Evolutionary conservation across 1,140 invertebrate genomes (phyloP), one percentile per base, ranked within the genome.

Genomic region (Tachypleus tridentatus): DNA sequence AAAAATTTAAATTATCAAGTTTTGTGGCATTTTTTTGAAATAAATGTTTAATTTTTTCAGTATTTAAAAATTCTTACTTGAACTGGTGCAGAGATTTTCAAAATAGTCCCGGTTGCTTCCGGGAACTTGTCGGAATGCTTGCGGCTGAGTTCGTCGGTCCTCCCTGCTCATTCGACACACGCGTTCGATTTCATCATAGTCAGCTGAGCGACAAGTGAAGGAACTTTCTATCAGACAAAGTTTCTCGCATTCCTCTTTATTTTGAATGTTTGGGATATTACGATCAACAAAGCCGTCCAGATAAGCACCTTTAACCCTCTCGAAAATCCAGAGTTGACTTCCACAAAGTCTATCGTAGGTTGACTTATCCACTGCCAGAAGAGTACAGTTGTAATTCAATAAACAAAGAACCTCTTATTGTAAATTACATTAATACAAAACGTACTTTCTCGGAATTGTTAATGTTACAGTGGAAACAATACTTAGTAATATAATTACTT

Each of bases 21-120:
- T 29, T 29, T 29, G 29, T 29, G 29, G 0, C 29, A 29, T 29
- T 29, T 29, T 29, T 29, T 29, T 0, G 29, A 29, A 29, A 29
- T 29, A 29, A 29, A 29, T 29, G 29, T 29, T 29, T 29, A 29
- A 0, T 29, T 29, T 29, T 29, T 49, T 59, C n/a, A 61, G 50
- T 50, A 52, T 57, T 49, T 62, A 53, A 57, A 63, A 51, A 51
- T 49, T 59, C 68, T 64, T 64, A 73, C 72, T 72, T 56, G 73
- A 62, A n/a, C 70, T 64, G 4, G 70, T 77, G 67, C 81, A 82
- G 69, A 81, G 80, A 68, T 82, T 82, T 70, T 82, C 81, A 11
- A 82, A 70, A 64, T 82, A 82, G 66, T 82, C 79, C 5, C 79
- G 72, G 5, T 72, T 71, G 4, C 73, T 74, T 10, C 75, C 77